These are phyloP conservation scores for Lepeophtheirus nordmannii DNA, from an alignment of 2,888 invertebrate species.

Conservation along the genomic window DNA sequence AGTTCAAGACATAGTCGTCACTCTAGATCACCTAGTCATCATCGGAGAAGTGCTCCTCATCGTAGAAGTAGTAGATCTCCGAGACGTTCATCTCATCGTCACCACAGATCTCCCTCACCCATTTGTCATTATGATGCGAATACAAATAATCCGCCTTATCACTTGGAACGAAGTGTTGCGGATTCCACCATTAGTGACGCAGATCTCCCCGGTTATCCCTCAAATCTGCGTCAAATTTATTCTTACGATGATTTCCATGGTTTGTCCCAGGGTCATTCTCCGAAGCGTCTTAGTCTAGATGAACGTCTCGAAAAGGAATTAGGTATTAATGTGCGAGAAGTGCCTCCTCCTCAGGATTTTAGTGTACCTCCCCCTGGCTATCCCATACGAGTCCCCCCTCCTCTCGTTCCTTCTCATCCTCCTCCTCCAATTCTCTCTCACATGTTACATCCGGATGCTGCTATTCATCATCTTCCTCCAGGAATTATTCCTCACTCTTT, in stretches of 20 bases:
- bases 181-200: constrained; percentile 43
- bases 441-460: not conserved
- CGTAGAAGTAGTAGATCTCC: too few relatives aligned
- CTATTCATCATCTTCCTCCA: not conserved
- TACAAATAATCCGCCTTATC: not conserved
- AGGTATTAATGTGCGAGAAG: constrained; percentile 35
- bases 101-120: too few relatives aligned
- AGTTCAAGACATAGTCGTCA: too few relatives aligned
- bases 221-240: constrained; percentile 19
- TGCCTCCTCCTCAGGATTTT: constrained; percentile 15
- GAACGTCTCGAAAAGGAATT: constrained; percentile 45
- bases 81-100: too few relatives aligned
- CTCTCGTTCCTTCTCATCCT: not conserved
- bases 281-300: constrained; percentile 45
- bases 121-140: too few relatives aligned
- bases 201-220: constrained; percentile 33
- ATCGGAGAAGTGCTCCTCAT: too few relatives aligned
- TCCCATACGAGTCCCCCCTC: not conserved
- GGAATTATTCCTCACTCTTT: not conserved
- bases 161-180: constrained; percentile 38
- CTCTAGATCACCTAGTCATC: too few relatives aligned
- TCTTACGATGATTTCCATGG: constrained; percentile 5
- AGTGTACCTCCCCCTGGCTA: constrained; percentile 11
- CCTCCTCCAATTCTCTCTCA: not conserved
- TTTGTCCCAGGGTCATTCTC: constrained; percentile 33